Evolutionary conservation across 2,113 vertebrate genomes (phyloP).

Genomic region (Misgurnus mizolepis): DNA sequence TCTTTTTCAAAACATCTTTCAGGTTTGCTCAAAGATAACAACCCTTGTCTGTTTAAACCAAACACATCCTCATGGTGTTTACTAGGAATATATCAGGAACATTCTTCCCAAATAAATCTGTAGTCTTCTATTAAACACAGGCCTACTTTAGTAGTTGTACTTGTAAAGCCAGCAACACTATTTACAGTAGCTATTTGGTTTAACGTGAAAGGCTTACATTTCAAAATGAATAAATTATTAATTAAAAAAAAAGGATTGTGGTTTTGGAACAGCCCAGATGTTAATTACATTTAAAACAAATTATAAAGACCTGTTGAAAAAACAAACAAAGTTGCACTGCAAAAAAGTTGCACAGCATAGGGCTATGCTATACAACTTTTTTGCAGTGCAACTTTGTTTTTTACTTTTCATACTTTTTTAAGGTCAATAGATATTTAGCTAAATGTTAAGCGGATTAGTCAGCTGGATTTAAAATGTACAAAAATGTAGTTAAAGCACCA

Average conservation of each 20-base stretch:
- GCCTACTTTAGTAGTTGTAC: neutral
- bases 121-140: neutral
- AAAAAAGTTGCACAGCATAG: too few species aligned
- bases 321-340: too few species aligned
- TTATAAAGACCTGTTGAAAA: too few species aligned
- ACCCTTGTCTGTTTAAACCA: neutral
- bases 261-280: too few species aligned
- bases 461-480: slow-evolving; percentile 38
- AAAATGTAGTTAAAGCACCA: slow-evolving; percentile 21
- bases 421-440: slow-evolving; percentile 52
- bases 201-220: neutral
- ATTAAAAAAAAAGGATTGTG: slow-evolving; percentile 56
- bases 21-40: too few species aligned
- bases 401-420: too few species aligned
- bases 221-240: neutral
- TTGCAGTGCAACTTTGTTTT: too few species aligned
- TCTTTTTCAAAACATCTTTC: neutral
- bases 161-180: neutral
- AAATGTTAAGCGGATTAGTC: slow-evolving; percentile 63
- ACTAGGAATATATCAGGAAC: neutral
- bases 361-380: too few species aligned
- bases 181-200: neutral
- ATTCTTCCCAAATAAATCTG: neutral
- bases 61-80: neutral
- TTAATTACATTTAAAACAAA: too few species aligned